Evolutionary conservation across 1,140 invertebrate genomes (phyloP).

Genomic region (Steinernema khuongi): DNA sequence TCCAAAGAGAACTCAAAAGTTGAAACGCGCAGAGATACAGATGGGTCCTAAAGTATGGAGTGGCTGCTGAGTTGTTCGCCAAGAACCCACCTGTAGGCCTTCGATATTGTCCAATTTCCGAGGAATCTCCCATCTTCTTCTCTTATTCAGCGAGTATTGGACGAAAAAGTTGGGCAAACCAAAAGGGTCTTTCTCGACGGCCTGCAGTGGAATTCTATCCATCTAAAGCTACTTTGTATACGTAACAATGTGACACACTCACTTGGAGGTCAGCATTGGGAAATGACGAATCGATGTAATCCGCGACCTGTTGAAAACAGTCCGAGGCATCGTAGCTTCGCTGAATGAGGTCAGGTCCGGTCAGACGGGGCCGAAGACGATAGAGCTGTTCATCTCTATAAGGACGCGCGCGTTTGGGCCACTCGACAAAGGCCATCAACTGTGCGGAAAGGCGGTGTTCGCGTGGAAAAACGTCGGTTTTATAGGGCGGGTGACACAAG

Average conservation of each 20-base stretch:
- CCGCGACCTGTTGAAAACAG: neutral
- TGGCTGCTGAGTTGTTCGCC: neutral
- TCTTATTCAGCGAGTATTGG: neutral
- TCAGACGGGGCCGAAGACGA: neutral
- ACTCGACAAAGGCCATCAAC: neutral
- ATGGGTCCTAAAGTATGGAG: too few relatives aligned
- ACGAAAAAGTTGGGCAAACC: neutral
- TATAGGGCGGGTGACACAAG: too few relatives aligned
- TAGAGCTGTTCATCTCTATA: neutral
- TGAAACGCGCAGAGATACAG: too few relatives aligned
- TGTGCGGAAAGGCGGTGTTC: too few relatives aligned
- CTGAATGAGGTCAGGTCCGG: neutral
- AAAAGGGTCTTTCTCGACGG: neutral
- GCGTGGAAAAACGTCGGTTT: too few relatives aligned
- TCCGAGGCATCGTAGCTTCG: neutral
- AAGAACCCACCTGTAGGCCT: neutral
- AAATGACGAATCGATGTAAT: neutral
- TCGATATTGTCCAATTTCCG: neutral
- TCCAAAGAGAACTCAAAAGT: too few relatives aligned
- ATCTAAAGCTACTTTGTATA: too few relatives aligned
- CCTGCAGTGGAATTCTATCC: too few relatives aligned
- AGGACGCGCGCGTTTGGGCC: neutral
- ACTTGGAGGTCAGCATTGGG: neutral
- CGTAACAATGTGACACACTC: too few relatives aligned
- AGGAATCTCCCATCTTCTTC: neutral